Evolutionary conservation across 2,888 invertebrate species (phyloP), one percentile per base, ranked within the genome.

Genomic region (Carpatolechia fugitivella): DNA sequence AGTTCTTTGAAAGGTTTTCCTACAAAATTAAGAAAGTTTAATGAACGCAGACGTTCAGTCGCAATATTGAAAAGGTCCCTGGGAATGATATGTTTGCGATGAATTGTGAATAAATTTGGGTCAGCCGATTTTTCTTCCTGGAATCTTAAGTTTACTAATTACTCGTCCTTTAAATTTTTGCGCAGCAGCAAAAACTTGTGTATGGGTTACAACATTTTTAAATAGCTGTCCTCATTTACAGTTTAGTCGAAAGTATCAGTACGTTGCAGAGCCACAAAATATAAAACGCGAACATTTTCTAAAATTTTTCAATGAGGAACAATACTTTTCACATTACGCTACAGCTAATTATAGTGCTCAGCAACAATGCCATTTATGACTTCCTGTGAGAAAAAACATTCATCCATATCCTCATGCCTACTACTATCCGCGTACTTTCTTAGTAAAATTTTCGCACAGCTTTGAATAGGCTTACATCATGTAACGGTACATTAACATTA

Each of bases 21-120:
- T 55, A 57, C 62, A 59, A 72, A 74, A 72, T 72, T 70, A 69
- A 65, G 62, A 71, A 75, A 76, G 72, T 76, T 74, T 70, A 71
- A 71, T 74, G 66, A 72, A 67, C 63, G 62, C 57, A 54, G 61
- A 59, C 57, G 60, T 62, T 54, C 36, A 30, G 53, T 24, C 29
- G 30, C 35, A 14, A 50, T 53, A 56, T 56, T 53, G 56, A 53
- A 53, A 56, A 56, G 41, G 56, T 53, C 44, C 36, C 47, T 6
- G 36, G 40, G 41, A 53, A 40, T 52, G 48, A 52, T 56, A 48
- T 52, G 49, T 52, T 48, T 38, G 38, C 20, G 29, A 18, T 10
- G 36, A 24, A 49, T 35, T 47, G 30, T 29, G 47, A 30, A 38
- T 14, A 47, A 47, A 47, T 31, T 16, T 47, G 10, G 47, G 47